Evolutionary conservation across 1,140 invertebrate species (phyloP), one percentile per base, ranked within the genome.

Genomic region (Dreissena polymorpha): DNA sequence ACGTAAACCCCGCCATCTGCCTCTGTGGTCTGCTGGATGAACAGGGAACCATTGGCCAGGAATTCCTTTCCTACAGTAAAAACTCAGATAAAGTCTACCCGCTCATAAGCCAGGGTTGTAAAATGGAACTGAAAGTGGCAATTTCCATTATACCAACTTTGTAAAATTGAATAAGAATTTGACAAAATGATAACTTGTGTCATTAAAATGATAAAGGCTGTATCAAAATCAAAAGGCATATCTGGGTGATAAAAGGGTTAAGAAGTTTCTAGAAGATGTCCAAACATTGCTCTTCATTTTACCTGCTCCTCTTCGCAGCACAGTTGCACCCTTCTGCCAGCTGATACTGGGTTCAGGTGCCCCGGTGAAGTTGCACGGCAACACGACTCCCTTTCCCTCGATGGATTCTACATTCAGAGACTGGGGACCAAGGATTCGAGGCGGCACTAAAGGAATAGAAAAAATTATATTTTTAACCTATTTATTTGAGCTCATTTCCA

Each of bases 281-380:
- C 39, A 2, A 60, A 10, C 21, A 2, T 12, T 23, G 18, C 12
- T 60, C 21, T 60, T 5, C 16, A 60, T 12, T 10, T 79, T 82
- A 88, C 87, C 88, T 63, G 51, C 65, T 49, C 25, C 78, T 57
- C 84, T 84, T 55, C 77, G 72, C 13, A 89, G 39, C 53, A 92
- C 84, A 13, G 77, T 82, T 13, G 91, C 85, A 84, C 91, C 89
- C 84, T 93, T 93, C 75, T 92, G 89, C 92, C 92, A 93, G 2
- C 84, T 73, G 50, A 92, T 88, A 12, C 73, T 87, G 10, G 93
- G 93, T 72, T 85, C 74, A 5, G 93, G 93, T 3, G 85, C 88
- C n/a, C 93, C 93, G n/a, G 89, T 85, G 23, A 90, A 91, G 50
- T 92, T 85, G 89, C 93, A 94, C 1, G 90, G 90, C n/a, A 94